Evolutionary conservation across 2,888 invertebrate species (phyloP).

Genomic region (Acrocyrtus sp.): DNA sequence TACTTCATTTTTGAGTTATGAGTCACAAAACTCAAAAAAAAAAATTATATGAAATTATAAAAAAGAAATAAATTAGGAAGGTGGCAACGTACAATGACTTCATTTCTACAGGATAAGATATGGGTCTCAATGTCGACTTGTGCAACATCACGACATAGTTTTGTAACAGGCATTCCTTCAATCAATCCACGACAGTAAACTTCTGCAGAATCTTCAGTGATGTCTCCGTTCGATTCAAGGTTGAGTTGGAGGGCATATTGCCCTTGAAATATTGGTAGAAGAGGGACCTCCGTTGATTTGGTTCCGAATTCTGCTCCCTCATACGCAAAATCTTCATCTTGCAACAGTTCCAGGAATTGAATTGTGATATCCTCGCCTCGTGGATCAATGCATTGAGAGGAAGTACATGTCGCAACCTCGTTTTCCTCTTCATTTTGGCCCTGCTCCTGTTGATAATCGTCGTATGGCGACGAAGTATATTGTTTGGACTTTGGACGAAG

Average conservation of each 20-base stretch:
- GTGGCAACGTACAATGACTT: conserved; percentile 62
- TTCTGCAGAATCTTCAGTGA: conserved; percentile 62
- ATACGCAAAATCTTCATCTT: conserved; percentile 60
- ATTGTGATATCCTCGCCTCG: conserved; percentile 60
- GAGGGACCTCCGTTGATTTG: conserved; percentile 29
- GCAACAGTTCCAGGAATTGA: conserved; percentile 58
- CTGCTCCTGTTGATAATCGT: conserved; percentile 58
- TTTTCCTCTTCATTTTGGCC: conserved; percentile 55
- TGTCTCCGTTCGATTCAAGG: conserved; percentile 44
- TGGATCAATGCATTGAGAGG: conserved; percentile 60
- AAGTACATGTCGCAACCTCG: conserved; percentile 54
- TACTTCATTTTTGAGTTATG: not conserved
- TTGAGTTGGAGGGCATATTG: conserved; percentile 34
- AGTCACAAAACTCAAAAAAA: not conserved
- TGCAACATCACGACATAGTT: conserved; percentile 61
- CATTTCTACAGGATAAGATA: conserved; percentile 58
- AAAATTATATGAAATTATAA: not conserved
- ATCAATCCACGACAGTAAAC: conserved; percentile 61
- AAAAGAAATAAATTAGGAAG: not conserved
- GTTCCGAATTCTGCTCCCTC: conserved; percentile 58
- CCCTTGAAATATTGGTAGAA: conserved; percentile 57
- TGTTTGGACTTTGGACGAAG: conserved; percentile 53
- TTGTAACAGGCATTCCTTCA: conserved; percentile 61
- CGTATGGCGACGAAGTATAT: conserved; percentile 57
- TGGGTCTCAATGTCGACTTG: conserved; percentile 59